phyloP scores from a whole-genome alignment of 2,113 vertebrate genomes.

The Xiphophorus hellerii region DNA sequence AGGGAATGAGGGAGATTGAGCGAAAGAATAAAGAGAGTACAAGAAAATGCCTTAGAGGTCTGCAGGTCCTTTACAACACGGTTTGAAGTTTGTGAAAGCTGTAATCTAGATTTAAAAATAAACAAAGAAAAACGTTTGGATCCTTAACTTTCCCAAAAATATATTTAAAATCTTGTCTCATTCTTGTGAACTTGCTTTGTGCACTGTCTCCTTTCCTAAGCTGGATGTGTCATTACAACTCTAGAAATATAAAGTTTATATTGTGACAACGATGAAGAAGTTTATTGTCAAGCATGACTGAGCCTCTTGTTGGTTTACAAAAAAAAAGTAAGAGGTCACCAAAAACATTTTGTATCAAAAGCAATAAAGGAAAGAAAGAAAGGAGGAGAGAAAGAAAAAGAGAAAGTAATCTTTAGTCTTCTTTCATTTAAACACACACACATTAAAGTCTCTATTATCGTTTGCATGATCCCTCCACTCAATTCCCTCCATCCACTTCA shows the following conservation, averaged over 20 bases:
- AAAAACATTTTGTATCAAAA: background rate
- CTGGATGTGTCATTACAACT: background rate
- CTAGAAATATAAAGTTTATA: background rate
- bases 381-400: background rate
- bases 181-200: background rate
- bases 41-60: no score
- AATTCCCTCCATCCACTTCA: slow-evolving; percentile 30
- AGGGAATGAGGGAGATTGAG: no score
- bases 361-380: background rate
- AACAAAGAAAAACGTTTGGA: background rate
- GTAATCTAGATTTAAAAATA: no score
- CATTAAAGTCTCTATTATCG: slow-evolving; percentile 21
- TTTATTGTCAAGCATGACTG: background rate
- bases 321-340: background rate
- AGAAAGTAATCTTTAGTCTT: background rate
- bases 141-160: background rate
- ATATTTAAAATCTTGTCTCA: background rate
- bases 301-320: background rate
- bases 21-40: no score
- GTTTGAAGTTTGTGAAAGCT: no score
- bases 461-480: slow-evolving; percentile 20
- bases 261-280: background rate
- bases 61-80: no score
- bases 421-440: slow-evolving; percentile 7
- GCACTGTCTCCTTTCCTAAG: background rate